A percentile compares a stretch with the other conserved stretches of the same genome.
Conservation (phyloP, 2,888 invertebrate species). For the Catonia carolina region DNA sequence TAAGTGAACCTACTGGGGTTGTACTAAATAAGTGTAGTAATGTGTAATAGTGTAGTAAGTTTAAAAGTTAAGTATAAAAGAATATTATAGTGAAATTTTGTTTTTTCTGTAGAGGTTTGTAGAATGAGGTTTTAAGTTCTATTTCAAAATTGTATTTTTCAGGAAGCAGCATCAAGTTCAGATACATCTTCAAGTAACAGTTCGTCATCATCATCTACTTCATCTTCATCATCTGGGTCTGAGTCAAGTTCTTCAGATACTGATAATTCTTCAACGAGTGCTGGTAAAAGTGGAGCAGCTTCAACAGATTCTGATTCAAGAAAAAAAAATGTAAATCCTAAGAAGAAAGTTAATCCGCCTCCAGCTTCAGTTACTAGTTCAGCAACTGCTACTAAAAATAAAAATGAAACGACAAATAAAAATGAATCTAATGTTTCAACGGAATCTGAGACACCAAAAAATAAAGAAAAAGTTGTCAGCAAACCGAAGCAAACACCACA, state of each 20-base stretch:
- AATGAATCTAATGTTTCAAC: constrained; percentile 19
- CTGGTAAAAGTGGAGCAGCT: constrained; percentile 32
- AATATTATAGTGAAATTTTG: too few species aligned
- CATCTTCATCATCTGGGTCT: constrained; percentile 37
- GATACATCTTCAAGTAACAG: constrained; percentile 38
- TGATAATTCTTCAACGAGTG: constrained; percentile 37
- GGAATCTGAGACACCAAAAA: constrained; percentile 39
- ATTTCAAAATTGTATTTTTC: constrained; percentile 23
- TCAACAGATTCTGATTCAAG: constrained; percentile 33
- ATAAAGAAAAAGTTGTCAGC: constrained; percentile 39
- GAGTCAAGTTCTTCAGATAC: constrained; percentile 39
- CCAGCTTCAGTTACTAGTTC: constrained; percentile 8
- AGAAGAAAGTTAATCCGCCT: constrained; percentile 31
- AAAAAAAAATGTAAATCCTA: constrained; percentile 28
- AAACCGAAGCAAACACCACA: constrained; percentile 43
- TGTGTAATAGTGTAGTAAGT: too few species aligned
- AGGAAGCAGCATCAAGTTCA: constrained; percentile 34
- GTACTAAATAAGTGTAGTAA: too few species aligned
- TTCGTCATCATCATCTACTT: constrained; percentile 39
- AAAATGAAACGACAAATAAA: constrained; percentile 22
- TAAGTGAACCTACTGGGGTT: too few species aligned
- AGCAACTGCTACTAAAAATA: constrained; percentile 26
- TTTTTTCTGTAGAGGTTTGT: too few species aligned
- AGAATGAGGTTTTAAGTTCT: too few species aligned
- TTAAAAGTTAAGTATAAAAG: too few species aligned